Conservation (phyloP, 2,797 vertebrate genomes). For the Halcyon smyrnensis region DNA sequence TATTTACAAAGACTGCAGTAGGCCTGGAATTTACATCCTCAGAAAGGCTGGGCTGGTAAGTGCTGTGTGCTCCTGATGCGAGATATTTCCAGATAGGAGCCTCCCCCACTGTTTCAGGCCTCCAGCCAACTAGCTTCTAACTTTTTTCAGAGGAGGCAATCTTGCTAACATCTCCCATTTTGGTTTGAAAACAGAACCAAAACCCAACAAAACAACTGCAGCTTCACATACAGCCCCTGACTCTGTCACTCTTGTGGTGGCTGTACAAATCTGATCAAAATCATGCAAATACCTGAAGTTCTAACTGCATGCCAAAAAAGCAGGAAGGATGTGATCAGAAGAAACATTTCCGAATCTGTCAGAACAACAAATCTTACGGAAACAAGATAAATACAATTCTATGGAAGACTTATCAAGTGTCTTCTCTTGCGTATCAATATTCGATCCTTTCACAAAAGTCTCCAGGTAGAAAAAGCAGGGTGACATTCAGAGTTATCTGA, state of each 20-base stretch:
- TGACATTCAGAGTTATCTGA: not conserved
- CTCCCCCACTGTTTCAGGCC: not conserved
- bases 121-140: not conserved
- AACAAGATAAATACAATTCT: not conserved
- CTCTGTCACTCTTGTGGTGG: not conserved
- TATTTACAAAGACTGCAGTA: slow-evolving; percentile 9
- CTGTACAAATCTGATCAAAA: not conserved
- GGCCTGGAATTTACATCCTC: slow-evolving; percentile 15
- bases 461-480: not conserved
- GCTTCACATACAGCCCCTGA: not conserved
- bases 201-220: not conserved
- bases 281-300: not conserved
- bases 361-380: not conserved
- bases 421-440: not conserved
- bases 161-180: not conserved
- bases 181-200: not conserved
- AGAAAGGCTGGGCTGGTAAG: not conserved
- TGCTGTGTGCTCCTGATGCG: not conserved
- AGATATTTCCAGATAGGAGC: not conserved
- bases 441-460: not conserved
- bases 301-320: not conserved
- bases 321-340: not conserved
- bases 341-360: not conserved
- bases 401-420: not conserved
- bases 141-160: not conserved